Evolutionary conservation across 1,140 invertebrate species (phyloP).

Genomic region (Ceratitis capitata): DNA sequence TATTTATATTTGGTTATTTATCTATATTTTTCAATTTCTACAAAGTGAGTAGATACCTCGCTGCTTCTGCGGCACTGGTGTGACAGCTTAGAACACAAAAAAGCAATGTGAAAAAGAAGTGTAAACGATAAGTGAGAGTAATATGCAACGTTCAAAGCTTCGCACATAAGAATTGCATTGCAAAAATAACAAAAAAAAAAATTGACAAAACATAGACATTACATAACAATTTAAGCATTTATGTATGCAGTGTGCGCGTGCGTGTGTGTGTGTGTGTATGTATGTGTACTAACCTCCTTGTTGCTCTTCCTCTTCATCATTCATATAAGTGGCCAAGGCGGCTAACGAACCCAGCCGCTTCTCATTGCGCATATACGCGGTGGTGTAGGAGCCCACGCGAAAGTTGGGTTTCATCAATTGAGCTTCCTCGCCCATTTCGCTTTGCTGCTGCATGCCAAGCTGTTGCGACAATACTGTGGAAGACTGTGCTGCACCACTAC

Average conservation of each 20-base stretch:
- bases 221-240: not conserved
- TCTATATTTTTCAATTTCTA: not conserved
- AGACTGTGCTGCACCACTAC: not conserved
- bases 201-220: not conserved
- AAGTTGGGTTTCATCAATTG: slow-evolving; percentile 69
- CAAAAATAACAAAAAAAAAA: not conserved
- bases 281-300: slow-evolving; percentile 55
- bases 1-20: not conserved
- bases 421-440: slow-evolving; percentile 50
- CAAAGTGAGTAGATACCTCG: slow-evolving; percentile 50
- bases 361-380: slow-evolving; percentile 54
- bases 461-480: slow-evolving; percentile 49
- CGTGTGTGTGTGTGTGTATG: no score
- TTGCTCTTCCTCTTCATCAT: slow-evolving; percentile 56
- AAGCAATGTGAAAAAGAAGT: slow-evolving; percentile 5
- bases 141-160: not conserved
- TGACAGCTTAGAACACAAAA: slow-evolving; percentile 55
- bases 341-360: slow-evolving; percentile 59
- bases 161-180: not conserved
- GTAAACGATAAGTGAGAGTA: not conserved
- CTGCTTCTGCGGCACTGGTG: slow-evolving; percentile 57
- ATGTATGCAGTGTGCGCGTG: not conserved
- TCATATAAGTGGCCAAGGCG: slow-evolving; percentile 60
- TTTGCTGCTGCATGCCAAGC: not conserved
- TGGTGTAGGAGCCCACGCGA: slow-evolving; percentile 70